Percentiles rank a stretch among this genome's conserved stretches.
phyloP scores from a whole-genome alignment of 2,797 vertebrate genomes.

The Sebastes paucispinis region DNA sequence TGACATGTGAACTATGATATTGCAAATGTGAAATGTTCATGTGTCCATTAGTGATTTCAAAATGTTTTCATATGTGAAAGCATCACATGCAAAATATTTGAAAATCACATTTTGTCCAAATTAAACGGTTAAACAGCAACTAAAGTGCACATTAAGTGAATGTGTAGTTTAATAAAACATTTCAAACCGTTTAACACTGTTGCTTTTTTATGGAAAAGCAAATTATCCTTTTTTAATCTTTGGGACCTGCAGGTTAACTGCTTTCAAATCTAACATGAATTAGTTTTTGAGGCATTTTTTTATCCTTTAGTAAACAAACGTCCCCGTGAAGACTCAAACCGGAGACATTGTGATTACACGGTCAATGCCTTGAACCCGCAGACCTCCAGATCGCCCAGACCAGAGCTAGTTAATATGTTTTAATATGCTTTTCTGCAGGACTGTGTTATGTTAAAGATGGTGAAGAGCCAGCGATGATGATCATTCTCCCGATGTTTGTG shows the following conservation, averaged over 20 bases:
- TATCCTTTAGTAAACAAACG: neutral
- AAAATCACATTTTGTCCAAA: neutral
- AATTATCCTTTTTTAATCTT: neutral
- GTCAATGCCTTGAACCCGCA: neutral
- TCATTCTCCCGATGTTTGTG: constrained; percentile 47
- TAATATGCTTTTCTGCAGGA: neutral
- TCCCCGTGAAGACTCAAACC: neutral
- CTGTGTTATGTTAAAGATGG: neutral
- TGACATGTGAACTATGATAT: neutral
- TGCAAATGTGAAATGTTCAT: neutral
- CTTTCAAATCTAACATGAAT: neutral
- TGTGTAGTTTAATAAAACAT: neutral
- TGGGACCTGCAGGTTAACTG: neutral
- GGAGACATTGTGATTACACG: neutral
- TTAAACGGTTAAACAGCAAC: neutral
- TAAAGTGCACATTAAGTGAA: neutral
- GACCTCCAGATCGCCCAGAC: neutral
- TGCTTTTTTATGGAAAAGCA: neutral
- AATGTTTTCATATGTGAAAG: neutral
- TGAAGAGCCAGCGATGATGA: constrained; percentile 33
- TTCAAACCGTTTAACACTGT: neutral
- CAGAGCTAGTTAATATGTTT: neutral
- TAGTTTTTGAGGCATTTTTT: neutral
- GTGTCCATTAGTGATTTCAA: no score
- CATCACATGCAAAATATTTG: neutral